Conservation (phyloP, 2,888 invertebrate genomes). For the Autographa gamma region DNA sequence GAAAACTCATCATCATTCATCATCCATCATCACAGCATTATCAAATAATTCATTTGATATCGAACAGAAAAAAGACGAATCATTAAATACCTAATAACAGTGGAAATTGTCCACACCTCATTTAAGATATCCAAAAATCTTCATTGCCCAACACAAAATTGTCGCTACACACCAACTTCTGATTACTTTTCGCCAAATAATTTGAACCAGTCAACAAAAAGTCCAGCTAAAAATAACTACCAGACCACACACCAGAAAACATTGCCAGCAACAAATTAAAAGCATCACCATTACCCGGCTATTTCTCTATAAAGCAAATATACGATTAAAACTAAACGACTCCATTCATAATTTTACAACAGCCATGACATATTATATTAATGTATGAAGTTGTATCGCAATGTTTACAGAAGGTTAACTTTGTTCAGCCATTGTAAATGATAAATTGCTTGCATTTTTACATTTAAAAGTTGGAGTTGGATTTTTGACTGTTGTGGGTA, state of each 20-base stretch:
- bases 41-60: too few species aligned
- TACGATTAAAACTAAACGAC: constrained; percentile 24
- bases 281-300: constrained; percentile 11
- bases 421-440: background rate
- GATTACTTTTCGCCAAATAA: too few species aligned
- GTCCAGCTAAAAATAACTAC: background rate
- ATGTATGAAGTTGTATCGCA: background rate
- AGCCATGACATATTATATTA: constrained; percentile 9
- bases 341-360: constrained; percentile 36
- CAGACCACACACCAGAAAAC: background rate
- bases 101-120: too few species aligned
- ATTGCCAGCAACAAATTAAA: constrained; percentile 12
- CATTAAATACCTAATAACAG: too few species aligned
- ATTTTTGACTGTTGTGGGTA: too few species aligned
- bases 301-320: constrained; percentile 12
- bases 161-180: too few species aligned
- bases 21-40: too few species aligned
- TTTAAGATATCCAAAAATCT: too few species aligned
- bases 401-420: constrained; percentile 16
- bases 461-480: background rate
- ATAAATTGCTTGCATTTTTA: background rate
- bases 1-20: too few species aligned
- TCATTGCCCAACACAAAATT: too few species aligned
- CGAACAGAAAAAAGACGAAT: too few species aligned
- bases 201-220: background rate